Conservation (phyloP, 92 coral and sea anemone species). For the Porites evermanni region DNA sequence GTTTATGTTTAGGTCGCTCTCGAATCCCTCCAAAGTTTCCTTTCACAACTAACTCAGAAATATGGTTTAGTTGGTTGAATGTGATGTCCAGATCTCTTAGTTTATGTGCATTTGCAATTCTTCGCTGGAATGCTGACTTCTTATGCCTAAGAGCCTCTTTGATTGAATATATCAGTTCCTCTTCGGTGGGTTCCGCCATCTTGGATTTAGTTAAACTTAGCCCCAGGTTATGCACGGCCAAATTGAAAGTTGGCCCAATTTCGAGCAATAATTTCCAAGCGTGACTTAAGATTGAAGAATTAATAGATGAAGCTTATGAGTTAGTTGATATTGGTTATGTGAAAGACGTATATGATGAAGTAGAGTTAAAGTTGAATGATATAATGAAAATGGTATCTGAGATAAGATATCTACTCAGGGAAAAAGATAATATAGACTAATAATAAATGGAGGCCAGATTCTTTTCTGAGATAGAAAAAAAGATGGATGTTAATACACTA, state of each 20-base stretch:
- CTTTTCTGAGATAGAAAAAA: too few relatives aligned
- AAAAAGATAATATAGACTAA: too few relatives aligned
- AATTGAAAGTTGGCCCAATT: slow-evolving; percentile 58
- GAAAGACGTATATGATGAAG: too few relatives aligned
- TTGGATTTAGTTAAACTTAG: slow-evolving; percentile 37
- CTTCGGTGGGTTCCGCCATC: slow-evolving; percentile 49
- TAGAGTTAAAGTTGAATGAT: too few relatives aligned
- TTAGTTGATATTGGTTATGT: too few relatives aligned
- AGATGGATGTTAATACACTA: too few relatives aligned
- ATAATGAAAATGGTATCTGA: too few relatives aligned
- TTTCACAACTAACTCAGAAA: slow-evolving; percentile 44
- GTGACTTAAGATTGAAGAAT: neutral
- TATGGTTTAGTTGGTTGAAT: slow-evolving; percentile 5
- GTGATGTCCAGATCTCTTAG: neutral
- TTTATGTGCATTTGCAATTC: neutral
- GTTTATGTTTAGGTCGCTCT: slow-evolving; percentile 40
- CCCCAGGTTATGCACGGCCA: slow-evolving; percentile 45
- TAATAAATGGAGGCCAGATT: too few relatives aligned
- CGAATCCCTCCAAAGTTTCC: slow-evolving; percentile 40
- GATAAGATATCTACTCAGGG: too few relatives aligned
- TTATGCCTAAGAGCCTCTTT: slow-evolving; percentile 17
- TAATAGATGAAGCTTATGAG: too few relatives aligned
- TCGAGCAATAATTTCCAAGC: slow-evolving; percentile 60
- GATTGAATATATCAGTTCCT: slow-evolving; percentile 32
- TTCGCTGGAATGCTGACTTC: slow-evolving; percentile 18